A percentile compares a stretch with the other conserved stretches of the same genome.
phyloP scores from a whole-genome alignment of 2,888 invertebrate species.

The Drepanosiphum platanoidis region DNA sequence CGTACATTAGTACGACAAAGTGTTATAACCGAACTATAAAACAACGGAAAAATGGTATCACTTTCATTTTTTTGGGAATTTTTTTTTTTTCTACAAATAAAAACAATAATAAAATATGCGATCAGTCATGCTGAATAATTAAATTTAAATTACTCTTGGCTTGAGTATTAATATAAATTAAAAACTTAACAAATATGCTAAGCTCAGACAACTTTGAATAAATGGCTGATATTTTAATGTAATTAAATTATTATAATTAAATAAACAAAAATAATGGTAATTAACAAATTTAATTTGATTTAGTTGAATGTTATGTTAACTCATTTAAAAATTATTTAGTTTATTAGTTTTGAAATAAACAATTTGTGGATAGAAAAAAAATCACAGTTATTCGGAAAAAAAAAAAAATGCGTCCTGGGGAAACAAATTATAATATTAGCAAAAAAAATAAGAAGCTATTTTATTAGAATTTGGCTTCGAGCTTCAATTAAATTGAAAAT shows the following conservation, averaged over 20 bases:
- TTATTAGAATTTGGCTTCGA: background rate
- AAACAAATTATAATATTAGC: background rate
- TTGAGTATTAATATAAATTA: background rate
- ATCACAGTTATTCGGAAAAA: background rate
- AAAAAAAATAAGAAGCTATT: background rate
- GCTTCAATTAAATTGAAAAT: conserved; percentile 16
- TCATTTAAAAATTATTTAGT: background rate
- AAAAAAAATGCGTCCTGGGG: background rate
- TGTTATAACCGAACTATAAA: too few relatives aligned
- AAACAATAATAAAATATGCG: background rate
- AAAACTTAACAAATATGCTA: background rate
- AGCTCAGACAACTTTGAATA: background rate
- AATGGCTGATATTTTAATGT: background rate
- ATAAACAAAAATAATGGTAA: background rate
- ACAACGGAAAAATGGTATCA: too few relatives aligned
- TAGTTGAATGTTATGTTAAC: background rate
- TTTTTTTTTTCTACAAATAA: too few relatives aligned
- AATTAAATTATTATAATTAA: background rate
- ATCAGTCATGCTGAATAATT: background rate
- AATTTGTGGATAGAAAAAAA: background rate
- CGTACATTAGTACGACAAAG: too few relatives aligned
- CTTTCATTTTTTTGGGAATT: background rate
- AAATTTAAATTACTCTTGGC: background rate
- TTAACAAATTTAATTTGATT: background rate
- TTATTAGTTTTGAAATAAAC: background rate